phyloP scores from a whole-genome alignment of 2,797 vertebrate genomes.

The Darevskia mixta region DNA sequence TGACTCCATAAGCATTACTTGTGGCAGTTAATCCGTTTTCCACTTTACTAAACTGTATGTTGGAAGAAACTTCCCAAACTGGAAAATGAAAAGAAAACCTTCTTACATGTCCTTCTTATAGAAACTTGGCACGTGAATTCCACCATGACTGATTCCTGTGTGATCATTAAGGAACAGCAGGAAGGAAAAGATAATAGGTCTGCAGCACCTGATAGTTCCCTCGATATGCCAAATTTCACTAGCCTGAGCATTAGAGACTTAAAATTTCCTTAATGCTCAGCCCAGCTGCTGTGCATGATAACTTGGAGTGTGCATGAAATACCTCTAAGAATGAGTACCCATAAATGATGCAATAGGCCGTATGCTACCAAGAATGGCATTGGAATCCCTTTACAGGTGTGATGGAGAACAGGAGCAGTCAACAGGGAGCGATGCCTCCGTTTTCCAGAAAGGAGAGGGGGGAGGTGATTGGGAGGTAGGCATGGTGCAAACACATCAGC shows the following conservation, averaged over 20 bases:
- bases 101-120: neutral
- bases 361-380: neutral
- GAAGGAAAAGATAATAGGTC: neutral
- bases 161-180: neutral
- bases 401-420: neutral
- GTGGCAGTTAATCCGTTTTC: neutral
- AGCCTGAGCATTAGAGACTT: too few relatives aligned
- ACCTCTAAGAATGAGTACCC: neutral
- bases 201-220: neutral
- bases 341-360: neutral
- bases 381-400: neutral
- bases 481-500: too few relatives aligned
- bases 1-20: neutral
- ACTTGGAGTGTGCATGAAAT: neutral
- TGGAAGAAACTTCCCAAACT: too few relatives aligned
- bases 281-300: neutral
- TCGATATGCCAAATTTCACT: too few relatives aligned
- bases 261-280: neutral
- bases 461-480: too few relatives aligned
- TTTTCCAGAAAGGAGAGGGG: too few relatives aligned
- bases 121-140: neutral
- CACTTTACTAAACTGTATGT: neutral
- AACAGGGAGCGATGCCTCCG: too few relatives aligned
- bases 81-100: neutral
- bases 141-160: neutral